Percentiles rank a stretch among this genome's conserved stretches.
Evolutionary conservation across 2,888 invertebrate species (phyloP).

Genomic region (Eilema depressum): DNA sequence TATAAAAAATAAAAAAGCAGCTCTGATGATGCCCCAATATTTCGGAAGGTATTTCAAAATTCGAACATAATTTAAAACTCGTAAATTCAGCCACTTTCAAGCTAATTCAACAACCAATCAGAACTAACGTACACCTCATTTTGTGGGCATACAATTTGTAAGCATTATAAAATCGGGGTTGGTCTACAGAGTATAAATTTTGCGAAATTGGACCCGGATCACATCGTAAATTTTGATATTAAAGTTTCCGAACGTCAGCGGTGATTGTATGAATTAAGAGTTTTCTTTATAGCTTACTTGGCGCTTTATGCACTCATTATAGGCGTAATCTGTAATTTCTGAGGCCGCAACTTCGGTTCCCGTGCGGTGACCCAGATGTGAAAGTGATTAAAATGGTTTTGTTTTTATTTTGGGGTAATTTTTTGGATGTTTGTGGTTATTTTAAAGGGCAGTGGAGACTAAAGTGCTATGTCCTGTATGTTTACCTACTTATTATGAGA

Average conservation of each 20-base stretch:
- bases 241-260: constrained; percentile 48
- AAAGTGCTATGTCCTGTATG: neutral
- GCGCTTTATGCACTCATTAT: constrained; percentile 61
- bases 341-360: constrained; percentile 53
- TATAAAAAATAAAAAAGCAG: neutral
- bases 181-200: constrained; percentile 69
- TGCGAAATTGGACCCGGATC: constrained; percentile 67
- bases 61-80: constrained; percentile 12
- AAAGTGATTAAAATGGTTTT: constrained; percentile 34
- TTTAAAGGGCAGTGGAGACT: constrained; percentile 9
- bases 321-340: constrained; percentile 61
- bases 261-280: constrained; percentile 55
- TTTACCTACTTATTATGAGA: neutral
- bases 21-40: neutral
- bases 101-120: constrained; percentile 47
- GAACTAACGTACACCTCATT: constrained; percentile 45
- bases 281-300: constrained; percentile 52
- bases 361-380: constrained; percentile 47
- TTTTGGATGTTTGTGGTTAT: constrained; percentile 18
- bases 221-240: constrained; percentile 71
- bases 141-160: constrained; percentile 48
- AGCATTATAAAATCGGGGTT: constrained; percentile 65
- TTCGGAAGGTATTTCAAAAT: neutral
- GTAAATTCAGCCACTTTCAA: constrained; percentile 46
- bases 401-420: constrained; percentile 27